These are phyloP conservation scores for Eciton burchellii DNA, from an alignment of 1,140 invertebrate genomes.

Conservation along the genomic window DNA sequence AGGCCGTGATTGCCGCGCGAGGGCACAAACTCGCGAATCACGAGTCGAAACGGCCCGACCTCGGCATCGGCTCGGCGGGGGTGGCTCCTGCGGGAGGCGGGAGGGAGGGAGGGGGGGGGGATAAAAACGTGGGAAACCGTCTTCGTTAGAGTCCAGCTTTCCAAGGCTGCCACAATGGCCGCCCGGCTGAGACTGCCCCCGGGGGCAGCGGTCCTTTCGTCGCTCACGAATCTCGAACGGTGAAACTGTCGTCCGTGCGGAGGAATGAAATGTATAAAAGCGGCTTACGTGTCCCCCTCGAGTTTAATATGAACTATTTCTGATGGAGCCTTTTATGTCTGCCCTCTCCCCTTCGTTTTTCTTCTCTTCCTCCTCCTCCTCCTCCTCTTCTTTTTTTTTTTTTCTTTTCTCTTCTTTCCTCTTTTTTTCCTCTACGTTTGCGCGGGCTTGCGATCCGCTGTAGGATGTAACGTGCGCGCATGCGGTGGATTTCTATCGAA, in stretches of 20 bases:
- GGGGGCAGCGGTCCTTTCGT: constrained; percentile 30
- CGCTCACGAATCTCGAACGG: constrained; percentile 5
- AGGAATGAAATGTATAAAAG: constrained; percentile 47
- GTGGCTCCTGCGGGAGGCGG: too few relatives aligned
- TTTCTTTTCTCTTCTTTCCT: too few relatives aligned
- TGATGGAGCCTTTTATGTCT: constrained; percentile 20
- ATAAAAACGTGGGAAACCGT: constrained; percentile 58
- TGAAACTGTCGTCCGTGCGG: constrained; percentile 2
- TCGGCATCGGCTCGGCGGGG: neutral
- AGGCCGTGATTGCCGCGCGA: constrained; percentile 47
- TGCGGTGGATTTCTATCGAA: too few relatives aligned
- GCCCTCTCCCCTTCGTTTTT: constrained; percentile 18
- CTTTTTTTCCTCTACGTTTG: too few relatives aligned
- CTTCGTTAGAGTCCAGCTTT: constrained; percentile 55
- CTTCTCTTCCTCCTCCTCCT: neutral
- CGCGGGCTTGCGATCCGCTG: too few relatives aligned
- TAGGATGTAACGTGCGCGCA: too few relatives aligned
- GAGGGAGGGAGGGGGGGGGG: too few relatives aligned
- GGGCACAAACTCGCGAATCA: constrained; percentile 58
- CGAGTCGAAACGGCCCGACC: constrained; percentile 48
- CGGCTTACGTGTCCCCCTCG: neutral
- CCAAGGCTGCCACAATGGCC: constrained; percentile 22
- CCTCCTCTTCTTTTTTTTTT: too few relatives aligned
- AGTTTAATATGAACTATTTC: constrained; percentile 36
- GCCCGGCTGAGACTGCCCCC: constrained; percentile 9